Conservation (phyloP, 2,888 invertebrate genomes). For the Drosophila bunnanda region DNA sequence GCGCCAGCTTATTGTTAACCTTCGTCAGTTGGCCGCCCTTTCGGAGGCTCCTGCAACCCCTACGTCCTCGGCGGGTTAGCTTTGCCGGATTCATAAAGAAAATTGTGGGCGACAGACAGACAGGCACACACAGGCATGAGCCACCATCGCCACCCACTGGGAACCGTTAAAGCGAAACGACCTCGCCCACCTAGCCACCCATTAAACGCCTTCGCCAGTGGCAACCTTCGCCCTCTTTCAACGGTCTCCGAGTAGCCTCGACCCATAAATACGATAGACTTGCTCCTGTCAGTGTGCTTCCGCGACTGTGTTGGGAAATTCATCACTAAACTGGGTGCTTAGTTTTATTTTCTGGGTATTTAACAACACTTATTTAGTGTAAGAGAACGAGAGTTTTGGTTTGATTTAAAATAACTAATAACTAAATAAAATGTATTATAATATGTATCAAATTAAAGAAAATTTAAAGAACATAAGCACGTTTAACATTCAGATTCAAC, state of each 20-base stretch:
- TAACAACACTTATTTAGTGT: no score
- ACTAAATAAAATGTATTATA: no score
- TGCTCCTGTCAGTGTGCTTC: conserved; percentile 23
- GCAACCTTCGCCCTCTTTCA: conserved; percentile 63
- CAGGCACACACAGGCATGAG: conserved; percentile 1
- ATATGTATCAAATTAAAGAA: no score
- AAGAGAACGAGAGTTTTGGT: no score
- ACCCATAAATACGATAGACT: conserved; percentile 72
- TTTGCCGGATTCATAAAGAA: conserved; percentile 33
- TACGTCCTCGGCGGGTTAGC: background rate
- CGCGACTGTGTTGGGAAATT: background rate
- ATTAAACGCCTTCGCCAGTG: conserved; percentile 13
- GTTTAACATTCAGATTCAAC: no score
- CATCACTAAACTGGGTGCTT: background rate
- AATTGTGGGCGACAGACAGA: conserved; percentile 20
- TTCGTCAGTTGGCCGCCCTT: conserved; percentile 50
- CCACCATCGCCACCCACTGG: conserved; percentile 12
- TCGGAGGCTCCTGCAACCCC: conserved; percentile 17
- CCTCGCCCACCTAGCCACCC: conserved; percentile 50
- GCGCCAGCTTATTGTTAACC: conserved; percentile 54
- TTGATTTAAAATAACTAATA: no score
- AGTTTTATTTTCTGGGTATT: no score
- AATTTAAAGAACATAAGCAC: no score
- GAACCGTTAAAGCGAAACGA: conserved; percentile 38
- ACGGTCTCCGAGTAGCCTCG: conserved; percentile 68